Conservation (phyloP, 2,113 vertebrate species). For the Aythya baeri region DNA sequence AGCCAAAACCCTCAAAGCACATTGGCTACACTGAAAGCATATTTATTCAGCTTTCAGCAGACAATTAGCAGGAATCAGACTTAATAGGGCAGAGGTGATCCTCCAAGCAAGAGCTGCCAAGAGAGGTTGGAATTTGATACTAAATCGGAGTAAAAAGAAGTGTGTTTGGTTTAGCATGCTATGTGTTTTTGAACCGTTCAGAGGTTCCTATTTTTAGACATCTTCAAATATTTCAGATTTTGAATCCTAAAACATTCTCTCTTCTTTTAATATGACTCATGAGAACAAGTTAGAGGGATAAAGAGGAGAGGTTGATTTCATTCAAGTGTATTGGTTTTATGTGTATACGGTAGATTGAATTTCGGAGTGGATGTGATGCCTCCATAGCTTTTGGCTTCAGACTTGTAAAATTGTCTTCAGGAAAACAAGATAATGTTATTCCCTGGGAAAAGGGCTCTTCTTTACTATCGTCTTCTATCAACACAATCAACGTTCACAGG, state of each 20-base stretch:
- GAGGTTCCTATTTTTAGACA: neutral
- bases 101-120: neutral
- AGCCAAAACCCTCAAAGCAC: conserved; percentile 48
- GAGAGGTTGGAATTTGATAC: neutral
- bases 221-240: neutral
- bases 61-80: conserved; percentile 47
- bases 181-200: neutral
- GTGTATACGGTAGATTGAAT: conserved; percentile 14
- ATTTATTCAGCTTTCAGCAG: conserved; percentile 62
- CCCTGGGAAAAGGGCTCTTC: neutral
- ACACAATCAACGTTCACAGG: neutral
- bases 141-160: neutral
- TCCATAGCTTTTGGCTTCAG: neutral
- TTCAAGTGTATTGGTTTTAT: neutral
- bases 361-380: neutral
- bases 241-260: neutral
- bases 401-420: neutral
- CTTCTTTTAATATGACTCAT: neutral
- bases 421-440: conserved; percentile 5
- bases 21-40: conserved; percentile 24
- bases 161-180: neutral
- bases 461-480: neutral
- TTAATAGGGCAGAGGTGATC: conserved; percentile 26
- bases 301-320: neutral
- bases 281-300: neutral